A percentile compares a stretch with the other conserved stretches of the same genome.
These are phyloP conservation scores for Labeo calbasu DNA, from an alignment of 2,797 vertebrate genomes.

Conservation along the genomic window DNA sequence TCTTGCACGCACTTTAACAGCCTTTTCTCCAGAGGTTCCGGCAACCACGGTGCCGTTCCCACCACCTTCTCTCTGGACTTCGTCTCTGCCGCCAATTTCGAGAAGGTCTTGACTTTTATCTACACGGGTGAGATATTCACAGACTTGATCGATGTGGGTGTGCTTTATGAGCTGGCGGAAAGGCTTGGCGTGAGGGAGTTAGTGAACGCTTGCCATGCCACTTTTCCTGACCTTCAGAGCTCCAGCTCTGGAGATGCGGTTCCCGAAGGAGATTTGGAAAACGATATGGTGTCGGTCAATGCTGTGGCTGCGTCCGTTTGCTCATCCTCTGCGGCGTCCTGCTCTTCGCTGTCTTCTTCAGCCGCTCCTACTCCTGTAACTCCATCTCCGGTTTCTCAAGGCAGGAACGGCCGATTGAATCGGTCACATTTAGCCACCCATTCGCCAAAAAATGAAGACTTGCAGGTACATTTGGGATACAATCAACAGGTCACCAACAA, in stretches of 20 bases:
- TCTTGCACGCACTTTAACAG: conserved; percentile 90
- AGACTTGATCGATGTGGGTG: conserved; percentile 93
- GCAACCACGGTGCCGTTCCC: conserved; percentile 66
- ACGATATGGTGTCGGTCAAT: conserved; percentile 60
- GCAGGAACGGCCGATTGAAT: conserved; percentile 32
- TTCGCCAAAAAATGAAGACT: conserved; percentile 84
- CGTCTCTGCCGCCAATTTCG: conserved; percentile 91
- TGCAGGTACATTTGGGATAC: conserved; percentile 71
- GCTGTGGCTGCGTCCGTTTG: conserved; percentile 64
- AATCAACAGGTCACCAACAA: conserved; percentile 67
- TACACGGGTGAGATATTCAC: conserved; percentile 95
- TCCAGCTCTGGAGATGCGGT: conserved; percentile 73
- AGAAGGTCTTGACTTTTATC: conserved; percentile 94
- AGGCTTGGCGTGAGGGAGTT: conserved; percentile 88
- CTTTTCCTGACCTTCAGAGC: conserved; percentile 92
- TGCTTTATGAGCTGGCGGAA: conserved; percentile 94
- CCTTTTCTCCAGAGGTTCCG: conserved; percentile 77
- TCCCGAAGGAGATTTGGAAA: conserved; percentile 56
- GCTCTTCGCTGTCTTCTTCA: conserved; percentile 78
- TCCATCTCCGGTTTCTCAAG: conserved; percentile 67
- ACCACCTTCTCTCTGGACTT: conserved; percentile 90
- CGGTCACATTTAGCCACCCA: conserved; percentile 53
- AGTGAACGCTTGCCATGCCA: conserved; percentile 89
- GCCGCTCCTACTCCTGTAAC: conserved; percentile 73
- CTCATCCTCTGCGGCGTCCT: conserved; percentile 75